Conservation (phyloP, 2,113 vertebrate genomes). For the Carollia perspicillata region DNA sequence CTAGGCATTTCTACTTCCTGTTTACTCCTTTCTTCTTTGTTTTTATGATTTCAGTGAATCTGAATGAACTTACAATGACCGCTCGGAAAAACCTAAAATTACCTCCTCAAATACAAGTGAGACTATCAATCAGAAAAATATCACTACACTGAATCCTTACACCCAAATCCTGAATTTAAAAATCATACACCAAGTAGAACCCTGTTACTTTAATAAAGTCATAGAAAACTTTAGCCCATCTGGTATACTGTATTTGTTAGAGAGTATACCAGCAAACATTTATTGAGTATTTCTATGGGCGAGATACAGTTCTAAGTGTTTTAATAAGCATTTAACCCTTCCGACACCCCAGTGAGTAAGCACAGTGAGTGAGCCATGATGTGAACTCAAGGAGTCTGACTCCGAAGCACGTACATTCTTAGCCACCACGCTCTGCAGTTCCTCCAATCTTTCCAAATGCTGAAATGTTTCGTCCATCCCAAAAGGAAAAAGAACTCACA, state of each 20-base stretch:
- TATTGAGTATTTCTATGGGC: neutral
- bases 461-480: neutral
- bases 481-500: neutral
- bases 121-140: constrained; percentile 1
- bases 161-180: neutral
- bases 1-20: neutral
- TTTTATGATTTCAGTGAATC: constrained; percentile 27
- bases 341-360: neutral
- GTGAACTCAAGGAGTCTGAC: neutral
- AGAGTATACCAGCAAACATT: neutral
- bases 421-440: neutral
- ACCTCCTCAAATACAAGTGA: neutral
- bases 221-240: neutral
- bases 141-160: constrained; percentile 1
- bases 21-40: neutral
- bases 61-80: constrained; percentile 32
- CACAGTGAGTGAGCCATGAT: neutral
- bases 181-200: constrained; percentile 8
- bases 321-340: neutral
- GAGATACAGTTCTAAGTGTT: neutral
- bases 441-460: neutral
- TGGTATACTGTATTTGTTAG: neutral
- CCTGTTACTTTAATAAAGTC: constrained; percentile 17
- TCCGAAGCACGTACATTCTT: neutral
- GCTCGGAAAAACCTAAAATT: neutral